phyloP scores from a whole-genome alignment of 2,888 invertebrate genomes.

The Trichogramma dendrolimi region DNA sequence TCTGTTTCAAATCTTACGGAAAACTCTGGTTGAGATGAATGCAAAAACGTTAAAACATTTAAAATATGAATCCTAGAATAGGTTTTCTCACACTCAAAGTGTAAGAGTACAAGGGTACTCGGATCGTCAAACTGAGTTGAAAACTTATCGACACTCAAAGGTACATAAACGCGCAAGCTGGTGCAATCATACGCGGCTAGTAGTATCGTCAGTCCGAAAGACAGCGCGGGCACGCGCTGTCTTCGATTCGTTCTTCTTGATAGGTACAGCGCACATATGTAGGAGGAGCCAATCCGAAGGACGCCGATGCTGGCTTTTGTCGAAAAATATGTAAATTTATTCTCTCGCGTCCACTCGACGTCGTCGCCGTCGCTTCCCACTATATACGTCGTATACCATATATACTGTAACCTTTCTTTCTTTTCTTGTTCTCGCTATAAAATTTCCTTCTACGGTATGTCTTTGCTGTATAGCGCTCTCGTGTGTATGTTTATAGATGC shows the following conservation, averaged over 20 bases:
- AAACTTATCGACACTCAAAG: too few relatives aligned
- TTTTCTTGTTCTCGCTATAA: not conserved
- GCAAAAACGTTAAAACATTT: too few relatives aligned
- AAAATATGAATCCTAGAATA: too few relatives aligned
- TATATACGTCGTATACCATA: not conserved
- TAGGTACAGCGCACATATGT: conserved; percentile 16
- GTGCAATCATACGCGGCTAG: too few relatives aligned
- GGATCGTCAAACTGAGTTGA: too few relatives aligned
- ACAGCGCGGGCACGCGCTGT: not conserved
- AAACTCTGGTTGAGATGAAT: too few relatives aligned
- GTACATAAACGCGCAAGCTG: too few relatives aligned
- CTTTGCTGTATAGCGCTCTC: conserved; percentile 9
- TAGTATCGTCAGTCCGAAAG: too few relatives aligned
- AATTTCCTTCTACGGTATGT: not conserved
- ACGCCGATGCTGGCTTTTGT: conserved; percentile 40
- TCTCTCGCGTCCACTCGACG: conserved; percentile 34
- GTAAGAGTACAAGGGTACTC: too few relatives aligned
- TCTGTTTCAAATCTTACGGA: too few relatives aligned
- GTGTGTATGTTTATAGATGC: not conserved
- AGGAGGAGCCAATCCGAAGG: conserved; percentile 40
- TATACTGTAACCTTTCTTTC: not conserved
- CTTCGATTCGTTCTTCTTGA: conserved; percentile 11
- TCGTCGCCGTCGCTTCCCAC: not conserved
- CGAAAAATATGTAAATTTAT: conserved; percentile 45
- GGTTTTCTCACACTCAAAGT: too few relatives aligned